Conservation (phyloP, 2,113 vertebrate genomes). For the Ceyx margarethae region DNA sequence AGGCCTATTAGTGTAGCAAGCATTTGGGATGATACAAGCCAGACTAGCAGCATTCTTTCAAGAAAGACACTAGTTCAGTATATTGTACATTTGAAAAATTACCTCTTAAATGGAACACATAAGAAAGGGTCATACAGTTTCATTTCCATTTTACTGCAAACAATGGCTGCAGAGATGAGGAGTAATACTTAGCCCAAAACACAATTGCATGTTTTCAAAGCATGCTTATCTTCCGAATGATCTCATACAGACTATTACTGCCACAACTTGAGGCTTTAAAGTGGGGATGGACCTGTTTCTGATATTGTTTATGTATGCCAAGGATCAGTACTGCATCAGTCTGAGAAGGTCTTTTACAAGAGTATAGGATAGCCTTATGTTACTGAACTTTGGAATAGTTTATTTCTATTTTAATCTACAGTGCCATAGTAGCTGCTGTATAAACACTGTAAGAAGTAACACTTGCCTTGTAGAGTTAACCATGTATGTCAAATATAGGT, state of each 20-base stretch:
- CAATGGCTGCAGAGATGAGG: not conserved
- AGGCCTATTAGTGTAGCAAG: constrained; percentile 42
- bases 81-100: constrained; percentile 4
- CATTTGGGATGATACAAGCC: not conserved
- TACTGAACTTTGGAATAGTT: not conserved
- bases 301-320: not conserved
- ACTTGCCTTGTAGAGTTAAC: not conserved
- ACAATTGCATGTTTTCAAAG: not conserved
- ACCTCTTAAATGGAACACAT: not conserved
- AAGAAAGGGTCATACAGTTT: not conserved
- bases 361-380: not conserved
- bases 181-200: not conserved
- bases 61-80: not conserved
- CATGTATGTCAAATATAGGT: not conserved
- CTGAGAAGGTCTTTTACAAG: not conserved
- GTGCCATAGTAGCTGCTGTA: not conserved
- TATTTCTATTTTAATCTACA: not conserved
- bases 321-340: rapidly evolving
- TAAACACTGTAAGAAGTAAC: not conserved
- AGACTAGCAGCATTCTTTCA: constrained; percentile 23
- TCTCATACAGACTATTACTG: not conserved
- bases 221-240: not conserved
- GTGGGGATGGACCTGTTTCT: not conserved
- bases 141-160: constrained; percentile 28
- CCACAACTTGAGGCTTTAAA: not conserved